A percentile compares a stretch with the other conserved stretches of the same genome.
Evolutionary conservation across 2,113 vertebrate species (phyloP).

Genomic region (Elephas maximus): DNA sequence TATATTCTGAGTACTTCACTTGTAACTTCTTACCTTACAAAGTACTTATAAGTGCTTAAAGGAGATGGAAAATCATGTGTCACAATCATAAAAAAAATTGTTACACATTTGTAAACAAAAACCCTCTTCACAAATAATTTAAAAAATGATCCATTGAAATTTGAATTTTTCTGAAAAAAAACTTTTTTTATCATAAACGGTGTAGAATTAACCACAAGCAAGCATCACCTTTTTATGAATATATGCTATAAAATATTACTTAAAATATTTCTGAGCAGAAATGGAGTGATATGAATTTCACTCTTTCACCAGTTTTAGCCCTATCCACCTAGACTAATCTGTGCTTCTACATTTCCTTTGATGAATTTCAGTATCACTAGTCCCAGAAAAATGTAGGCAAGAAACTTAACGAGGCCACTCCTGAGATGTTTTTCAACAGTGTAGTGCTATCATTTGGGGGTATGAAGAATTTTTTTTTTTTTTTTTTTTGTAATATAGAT

Average conservation of each 20-base stretch:
- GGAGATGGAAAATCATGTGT: constrained; percentile 10
- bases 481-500: not conserved
- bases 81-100: constrained; percentile 14
- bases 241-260: constrained; percentile 25
- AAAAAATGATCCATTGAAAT: not conserved
- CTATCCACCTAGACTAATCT: not conserved
- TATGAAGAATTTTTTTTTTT: not conserved
- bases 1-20: not conserved
- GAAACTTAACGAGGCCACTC: not conserved
- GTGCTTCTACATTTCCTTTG: not conserved
- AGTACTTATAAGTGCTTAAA: not conserved
- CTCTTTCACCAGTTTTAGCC: not conserved
- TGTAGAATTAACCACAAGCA: not conserved
- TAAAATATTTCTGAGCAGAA: constrained; percentile 2
- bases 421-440: not conserved
- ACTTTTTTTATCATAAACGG: not conserved
- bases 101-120: not conserved
- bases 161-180: not conserved
- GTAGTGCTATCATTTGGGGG: not conserved
- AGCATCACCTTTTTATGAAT: not conserved
- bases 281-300: not conserved
- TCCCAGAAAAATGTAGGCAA: not conserved
- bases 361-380: not conserved
- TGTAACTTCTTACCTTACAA: constrained; percentile 28
- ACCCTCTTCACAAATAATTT: not conserved